Percentiles rank a stretch among this genome's conserved stretches.
Evolutionary conservation across 2,797 vertebrate genomes (phyloP).

Genomic region (Ctenochaetus hawaiiensis): DNA sequence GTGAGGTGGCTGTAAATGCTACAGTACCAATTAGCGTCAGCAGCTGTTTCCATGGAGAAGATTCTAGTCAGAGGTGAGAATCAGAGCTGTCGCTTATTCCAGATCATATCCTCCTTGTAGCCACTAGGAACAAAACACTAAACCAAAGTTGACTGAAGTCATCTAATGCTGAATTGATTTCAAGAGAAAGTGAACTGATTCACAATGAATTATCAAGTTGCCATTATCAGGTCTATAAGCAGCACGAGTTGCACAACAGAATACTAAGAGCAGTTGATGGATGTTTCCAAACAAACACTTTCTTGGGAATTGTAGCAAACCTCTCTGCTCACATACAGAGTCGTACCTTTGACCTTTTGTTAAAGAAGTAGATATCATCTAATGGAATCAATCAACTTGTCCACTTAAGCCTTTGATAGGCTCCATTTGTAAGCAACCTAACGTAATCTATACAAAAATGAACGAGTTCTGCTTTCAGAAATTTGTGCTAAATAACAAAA

Average conservation of each 20-base stretch:
- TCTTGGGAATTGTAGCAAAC: not conserved
- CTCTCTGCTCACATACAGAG: not conserved
- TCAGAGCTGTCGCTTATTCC: constrained; percentile 14
- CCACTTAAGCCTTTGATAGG: not conserved
- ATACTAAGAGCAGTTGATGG: no score
- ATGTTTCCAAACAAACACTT: not conserved
- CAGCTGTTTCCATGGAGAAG: constrained; percentile 1
- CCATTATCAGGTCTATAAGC: not conserved
- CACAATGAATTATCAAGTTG: constrained; percentile 2
- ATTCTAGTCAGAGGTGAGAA: constrained; percentile 8
- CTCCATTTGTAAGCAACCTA: not conserved
- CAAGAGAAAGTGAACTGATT: not conserved
- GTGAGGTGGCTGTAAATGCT: not conserved
- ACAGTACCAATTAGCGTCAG: constrained; percentile 3
- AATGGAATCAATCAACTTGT: not conserved
- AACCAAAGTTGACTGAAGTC: not conserved
- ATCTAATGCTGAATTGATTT: constrained; percentile 8
- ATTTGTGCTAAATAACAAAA: not conserved
- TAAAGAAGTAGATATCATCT: not conserved
- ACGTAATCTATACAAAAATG: not conserved
- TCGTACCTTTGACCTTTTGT: not conserved
- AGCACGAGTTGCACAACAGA: not conserved
- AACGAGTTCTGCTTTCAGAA: not conserved
- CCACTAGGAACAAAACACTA: constrained; percentile 14
- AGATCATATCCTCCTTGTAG: constrained; percentile 8